A percentile compares a stretch with the other conserved stretches of the same genome.
Evolutionary conservation across 2,888 invertebrate genomes (phyloP).

Genomic region (Ochropacha duplaris): DNA sequence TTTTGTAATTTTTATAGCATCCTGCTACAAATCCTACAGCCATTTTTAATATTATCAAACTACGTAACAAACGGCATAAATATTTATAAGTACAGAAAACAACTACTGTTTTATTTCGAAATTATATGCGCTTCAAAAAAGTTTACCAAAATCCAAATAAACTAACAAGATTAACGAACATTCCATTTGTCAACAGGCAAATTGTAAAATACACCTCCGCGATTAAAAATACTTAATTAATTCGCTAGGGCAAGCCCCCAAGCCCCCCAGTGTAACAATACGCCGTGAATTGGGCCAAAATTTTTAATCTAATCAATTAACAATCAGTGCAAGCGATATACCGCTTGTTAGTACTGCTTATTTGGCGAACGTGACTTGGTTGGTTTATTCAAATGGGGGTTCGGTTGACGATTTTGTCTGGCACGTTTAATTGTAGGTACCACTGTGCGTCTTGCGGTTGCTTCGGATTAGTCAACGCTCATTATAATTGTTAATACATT

Average conservation of each 20-base stretch:
- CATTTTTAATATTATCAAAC: background rate
- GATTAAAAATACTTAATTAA: slow-evolving; percentile 72
- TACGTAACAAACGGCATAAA: no score
- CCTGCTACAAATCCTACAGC: background rate
- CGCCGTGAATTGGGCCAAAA: slow-evolving; percentile 71
- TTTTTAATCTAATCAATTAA: slow-evolving; percentile 84
- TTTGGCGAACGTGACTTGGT: slow-evolving; percentile 79
- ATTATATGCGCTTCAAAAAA: background rate
- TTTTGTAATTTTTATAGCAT: background rate
- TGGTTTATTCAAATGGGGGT: slow-evolving; percentile 76
- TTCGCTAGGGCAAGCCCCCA: slow-evolving; percentile 52
- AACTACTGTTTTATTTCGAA: background rate
- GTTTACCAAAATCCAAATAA: slow-evolving; percentile 12
- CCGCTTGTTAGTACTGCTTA: slow-evolving; percentile 81
- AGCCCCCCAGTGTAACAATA: slow-evolving; percentile 60
- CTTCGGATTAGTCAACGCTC: slow-evolving; percentile 10
- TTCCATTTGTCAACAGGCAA: slow-evolving; percentile 61
- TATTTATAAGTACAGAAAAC: no score
- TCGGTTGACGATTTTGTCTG: slow-evolving; percentile 72
- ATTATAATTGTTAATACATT: slow-evolving; percentile 5
- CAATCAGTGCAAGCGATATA: slow-evolving; percentile 83
- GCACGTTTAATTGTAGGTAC: slow-evolving; percentile 63
- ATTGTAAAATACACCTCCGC: slow-evolving; percentile 74
- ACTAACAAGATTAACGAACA: slow-evolving; percentile 39
- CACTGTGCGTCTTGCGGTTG: slow-evolving; percentile 46